Evolutionary conservation across 2,797 vertebrate species (phyloP).

Genomic region (Lagocephalus sceleratus): DNA sequence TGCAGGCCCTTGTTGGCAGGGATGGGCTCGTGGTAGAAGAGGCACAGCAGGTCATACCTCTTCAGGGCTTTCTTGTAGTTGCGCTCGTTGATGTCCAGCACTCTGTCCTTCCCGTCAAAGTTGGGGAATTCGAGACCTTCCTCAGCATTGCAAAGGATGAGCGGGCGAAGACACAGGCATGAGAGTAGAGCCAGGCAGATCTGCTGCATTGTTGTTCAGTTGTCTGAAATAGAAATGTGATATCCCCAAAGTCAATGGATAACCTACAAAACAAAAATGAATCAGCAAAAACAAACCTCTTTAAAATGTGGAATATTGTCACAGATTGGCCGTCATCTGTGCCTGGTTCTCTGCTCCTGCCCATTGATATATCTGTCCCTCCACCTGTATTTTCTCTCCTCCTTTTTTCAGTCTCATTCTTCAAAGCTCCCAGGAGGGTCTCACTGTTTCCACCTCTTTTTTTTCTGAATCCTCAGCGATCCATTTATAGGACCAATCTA

Average conservation of each 20-base stretch:
- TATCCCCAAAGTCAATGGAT: neutral
- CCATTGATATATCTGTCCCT: constrained; percentile 11
- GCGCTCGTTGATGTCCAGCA: constrained; percentile 87
- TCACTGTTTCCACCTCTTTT: constrained; percentile 16
- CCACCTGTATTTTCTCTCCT: constrained; percentile 48
- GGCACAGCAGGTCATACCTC: constrained; percentile 87
- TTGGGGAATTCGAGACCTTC: constrained; percentile 92
- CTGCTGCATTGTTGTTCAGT: constrained; percentile 41
- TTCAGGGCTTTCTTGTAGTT: constrained; percentile 92
- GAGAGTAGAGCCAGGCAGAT: constrained; percentile 55
- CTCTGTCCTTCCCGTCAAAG: constrained; percentile 91
- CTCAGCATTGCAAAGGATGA: constrained; percentile 76
- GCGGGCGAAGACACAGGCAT: constrained; percentile 71
- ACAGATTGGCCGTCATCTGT: constrained; percentile 8
- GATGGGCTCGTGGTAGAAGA: constrained; percentile 87
- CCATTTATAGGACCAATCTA: constrained; percentile 25
- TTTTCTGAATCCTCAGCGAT: neutral
- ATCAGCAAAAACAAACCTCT: neutral
- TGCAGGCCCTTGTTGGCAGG: constrained; percentile 85
- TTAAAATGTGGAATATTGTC: constrained; percentile 10
- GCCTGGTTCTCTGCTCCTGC: constrained; percentile 1
- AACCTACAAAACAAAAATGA: neutral
- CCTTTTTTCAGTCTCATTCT: constrained; percentile 28
- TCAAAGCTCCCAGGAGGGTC: constrained; percentile 37
- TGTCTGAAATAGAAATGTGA: constrained; percentile 25